Evolutionary conservation across 2,797 vertebrate genomes (phyloP).

Genomic region (Sebastes kiyomatsui): DNA sequence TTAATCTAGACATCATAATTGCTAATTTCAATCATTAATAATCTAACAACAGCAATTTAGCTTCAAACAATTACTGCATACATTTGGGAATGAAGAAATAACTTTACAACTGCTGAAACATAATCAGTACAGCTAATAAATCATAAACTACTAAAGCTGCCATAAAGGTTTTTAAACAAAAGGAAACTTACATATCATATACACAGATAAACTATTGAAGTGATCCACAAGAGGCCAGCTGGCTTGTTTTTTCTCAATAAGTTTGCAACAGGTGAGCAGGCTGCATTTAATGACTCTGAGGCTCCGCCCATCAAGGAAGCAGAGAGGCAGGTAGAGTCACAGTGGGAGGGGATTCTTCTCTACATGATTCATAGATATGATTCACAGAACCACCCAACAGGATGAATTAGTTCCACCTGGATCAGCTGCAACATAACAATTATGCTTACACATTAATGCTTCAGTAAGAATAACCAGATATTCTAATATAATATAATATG

Average conservation of each 20-base stretch:
- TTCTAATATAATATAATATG: not conserved
- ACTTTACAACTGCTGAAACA: not conserved
- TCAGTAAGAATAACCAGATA: not conserved
- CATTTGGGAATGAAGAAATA: not conserved
- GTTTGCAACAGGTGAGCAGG: not conserved
- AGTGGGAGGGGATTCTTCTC: not conserved
- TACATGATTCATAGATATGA: not conserved
- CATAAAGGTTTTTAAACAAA: not conserved
- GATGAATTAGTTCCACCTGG: not conserved
- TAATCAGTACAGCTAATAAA: not conserved
- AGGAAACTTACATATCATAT: not conserved
- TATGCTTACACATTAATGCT: not conserved
- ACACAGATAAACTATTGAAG: not conserved
- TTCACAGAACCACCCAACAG: not conserved
- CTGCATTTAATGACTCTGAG: not conserved
- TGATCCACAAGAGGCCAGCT: not conserved
- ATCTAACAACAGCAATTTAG: not conserved
- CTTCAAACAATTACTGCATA: not conserved
- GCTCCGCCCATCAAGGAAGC: not conserved
- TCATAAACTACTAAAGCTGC: not conserved
- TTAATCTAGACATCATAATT: not conserved
- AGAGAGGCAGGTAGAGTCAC: not conserved
- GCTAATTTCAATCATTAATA: not conserved
- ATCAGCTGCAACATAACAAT: not conserved
- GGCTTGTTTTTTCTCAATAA: not conserved